phyloP scores from a whole-genome alignment of 2,888 invertebrate species.

The Lampropteryx suffumata region DNA sequence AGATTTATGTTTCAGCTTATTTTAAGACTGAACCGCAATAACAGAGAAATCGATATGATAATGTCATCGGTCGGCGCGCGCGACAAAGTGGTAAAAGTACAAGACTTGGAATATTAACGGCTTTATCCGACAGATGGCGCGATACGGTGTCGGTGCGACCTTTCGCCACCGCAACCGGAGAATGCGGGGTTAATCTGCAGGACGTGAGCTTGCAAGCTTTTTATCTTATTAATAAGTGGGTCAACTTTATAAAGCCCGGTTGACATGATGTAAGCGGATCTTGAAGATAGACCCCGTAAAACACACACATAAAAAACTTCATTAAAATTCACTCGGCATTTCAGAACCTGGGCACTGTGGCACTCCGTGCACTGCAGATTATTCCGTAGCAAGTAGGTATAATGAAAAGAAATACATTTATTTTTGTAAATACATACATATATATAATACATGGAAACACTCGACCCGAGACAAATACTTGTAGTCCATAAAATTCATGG shows the following conservation, averaged over 20 bases:
- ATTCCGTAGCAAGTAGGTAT: too few relatives aligned
- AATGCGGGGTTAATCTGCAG: slow-evolving; percentile 14
- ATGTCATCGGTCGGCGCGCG: slow-evolving; percentile 40
- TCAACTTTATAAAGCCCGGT: slow-evolving; percentile 25
- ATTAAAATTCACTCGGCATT: too few relatives aligned
- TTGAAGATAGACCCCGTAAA: too few relatives aligned
- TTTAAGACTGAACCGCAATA: background rate
- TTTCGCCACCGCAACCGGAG: slow-evolving; percentile 16
- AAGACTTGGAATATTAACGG: slow-evolving; percentile 56
- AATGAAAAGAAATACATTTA: too few relatives aligned
- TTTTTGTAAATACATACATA: too few relatives aligned
- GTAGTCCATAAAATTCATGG: too few relatives aligned
- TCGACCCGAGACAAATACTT: too few relatives aligned
- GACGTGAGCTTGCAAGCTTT: slow-evolving; percentile 16
- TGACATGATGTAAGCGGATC: background rate
- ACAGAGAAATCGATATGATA: slow-evolving; percentile 41
- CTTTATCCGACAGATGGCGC: slow-evolving; percentile 52
- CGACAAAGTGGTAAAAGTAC: slow-evolving; percentile 43
- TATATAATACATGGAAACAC: too few relatives aligned
- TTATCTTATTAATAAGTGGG: slow-evolving; percentile 29
- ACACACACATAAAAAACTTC: too few relatives aligned
- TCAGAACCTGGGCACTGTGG: too few relatives aligned
- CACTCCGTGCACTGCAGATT: too few relatives aligned
- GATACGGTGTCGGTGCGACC: slow-evolving; percentile 32
- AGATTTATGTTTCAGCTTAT: too few relatives aligned